These are phyloP conservation scores for Oxyruncus cristatus DNA, from an alignment of 2,113 vertebrate species.

Conservation along the genomic window DNA sequence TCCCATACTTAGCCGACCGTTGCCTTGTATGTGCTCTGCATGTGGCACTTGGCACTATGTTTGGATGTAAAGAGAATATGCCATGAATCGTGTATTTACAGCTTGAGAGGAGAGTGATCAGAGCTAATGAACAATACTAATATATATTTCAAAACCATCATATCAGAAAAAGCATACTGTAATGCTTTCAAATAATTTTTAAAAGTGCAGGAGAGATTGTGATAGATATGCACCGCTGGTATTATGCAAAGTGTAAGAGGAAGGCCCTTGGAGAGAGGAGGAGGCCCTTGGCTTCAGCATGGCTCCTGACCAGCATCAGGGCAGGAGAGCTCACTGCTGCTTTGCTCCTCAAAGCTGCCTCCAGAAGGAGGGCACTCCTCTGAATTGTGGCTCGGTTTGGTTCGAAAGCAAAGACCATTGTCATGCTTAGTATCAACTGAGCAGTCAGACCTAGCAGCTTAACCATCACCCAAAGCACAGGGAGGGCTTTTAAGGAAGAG, in stretches of 20 bases:
- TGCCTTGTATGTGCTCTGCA: background rate
- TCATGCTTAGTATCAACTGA: background rate
- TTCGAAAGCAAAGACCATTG: background rate
- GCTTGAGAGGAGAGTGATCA: background rate
- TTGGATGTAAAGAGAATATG: background rate
- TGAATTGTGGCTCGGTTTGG: background rate
- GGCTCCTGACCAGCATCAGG: background rate
- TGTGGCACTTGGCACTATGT: too few relatives aligned
- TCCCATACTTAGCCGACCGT: background rate
- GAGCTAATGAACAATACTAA: background rate
- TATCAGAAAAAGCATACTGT: background rate
- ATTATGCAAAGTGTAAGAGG: background rate
- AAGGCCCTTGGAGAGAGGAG: background rate
- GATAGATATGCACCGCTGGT: background rate
- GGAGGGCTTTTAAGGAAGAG: background rate
- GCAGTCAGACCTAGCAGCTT: background rate
- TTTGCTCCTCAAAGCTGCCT: background rate
- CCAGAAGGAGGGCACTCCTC: background rate
- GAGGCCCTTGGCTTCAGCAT: background rate
- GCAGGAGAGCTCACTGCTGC: background rate
- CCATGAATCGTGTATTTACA: background rate
- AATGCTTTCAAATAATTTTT: background rate
- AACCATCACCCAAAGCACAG: background rate
- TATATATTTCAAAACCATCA: background rate
- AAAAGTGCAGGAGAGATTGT: background rate